These are phyloP conservation scores for Nyctibius grandis DNA, from an alignment of 2,797 vertebrate species.

Conservation along the genomic window DNA sequence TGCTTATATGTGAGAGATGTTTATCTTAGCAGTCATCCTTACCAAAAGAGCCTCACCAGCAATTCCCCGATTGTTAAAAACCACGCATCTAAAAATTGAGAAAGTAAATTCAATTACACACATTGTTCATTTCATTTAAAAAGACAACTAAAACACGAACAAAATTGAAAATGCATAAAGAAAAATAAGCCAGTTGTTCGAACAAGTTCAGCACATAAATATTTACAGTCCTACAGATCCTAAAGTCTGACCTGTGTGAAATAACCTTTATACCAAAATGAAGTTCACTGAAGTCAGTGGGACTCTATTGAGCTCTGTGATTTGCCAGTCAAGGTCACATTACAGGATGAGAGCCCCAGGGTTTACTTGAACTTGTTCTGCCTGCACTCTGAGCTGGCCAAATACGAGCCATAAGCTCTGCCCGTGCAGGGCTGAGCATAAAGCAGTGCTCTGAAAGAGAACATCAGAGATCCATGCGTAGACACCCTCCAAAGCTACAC, in stretches of 20 bases:
- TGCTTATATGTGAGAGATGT: neutral
- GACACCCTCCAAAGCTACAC: neutral
- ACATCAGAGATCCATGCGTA: rapidly evolving
- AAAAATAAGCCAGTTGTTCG: neutral
- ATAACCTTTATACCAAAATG: neutral
- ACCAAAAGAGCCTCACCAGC: constrained; percentile 95
- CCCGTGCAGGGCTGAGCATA: neutral
- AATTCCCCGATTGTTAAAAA: constrained; percentile 96
- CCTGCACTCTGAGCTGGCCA: neutral
- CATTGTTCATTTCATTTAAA: neutral
- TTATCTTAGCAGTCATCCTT: constrained; percentile 70
- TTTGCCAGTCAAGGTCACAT: neutral
- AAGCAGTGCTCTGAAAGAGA: neutral
- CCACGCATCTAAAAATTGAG: constrained; percentile 86
- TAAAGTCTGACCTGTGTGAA: neutral
- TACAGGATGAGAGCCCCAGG: neutral
- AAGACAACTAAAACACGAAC: neutral
- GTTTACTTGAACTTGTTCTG: neutral
- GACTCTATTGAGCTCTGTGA: neutral
- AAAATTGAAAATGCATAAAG: neutral
- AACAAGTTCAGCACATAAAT: neutral
- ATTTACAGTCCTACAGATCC: neutral
- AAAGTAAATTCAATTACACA: constrained; percentile 27
- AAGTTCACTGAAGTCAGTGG: neutral
- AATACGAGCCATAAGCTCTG: neutral